A percentile compares a stretch with the other conserved stretches of the same genome.
Conservation (phyloP, 2,888 invertebrate species). For the Watsonalla cultraria region DNA sequence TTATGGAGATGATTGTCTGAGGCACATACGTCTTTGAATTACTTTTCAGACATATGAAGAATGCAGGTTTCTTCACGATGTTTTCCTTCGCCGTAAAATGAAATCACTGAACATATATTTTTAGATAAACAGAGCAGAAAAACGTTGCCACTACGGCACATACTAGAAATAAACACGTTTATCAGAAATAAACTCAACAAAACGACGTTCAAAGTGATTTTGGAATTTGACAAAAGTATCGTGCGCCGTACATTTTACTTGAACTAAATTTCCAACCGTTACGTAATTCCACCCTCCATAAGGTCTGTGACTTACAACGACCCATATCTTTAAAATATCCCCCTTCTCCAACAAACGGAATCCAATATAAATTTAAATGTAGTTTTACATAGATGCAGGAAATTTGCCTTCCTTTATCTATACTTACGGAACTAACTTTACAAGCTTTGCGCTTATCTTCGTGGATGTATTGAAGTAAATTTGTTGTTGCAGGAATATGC, state of each 20-base stretch:
- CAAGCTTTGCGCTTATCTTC: conserved; percentile 10
- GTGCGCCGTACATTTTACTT: not conserved
- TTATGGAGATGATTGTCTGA: too few species aligned
- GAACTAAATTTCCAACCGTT: not conserved
- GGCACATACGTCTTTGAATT: too few species aligned
- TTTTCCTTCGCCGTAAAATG: too few species aligned
- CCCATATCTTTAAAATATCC: not conserved
- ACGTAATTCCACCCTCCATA: not conserved
- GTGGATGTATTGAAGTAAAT: too few species aligned
- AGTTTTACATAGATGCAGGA: conserved; percentile 11
- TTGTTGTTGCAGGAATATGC: conserved; percentile 80
- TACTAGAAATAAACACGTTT: too few species aligned
- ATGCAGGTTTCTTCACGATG: too few species aligned
- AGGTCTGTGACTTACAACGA: not conserved
- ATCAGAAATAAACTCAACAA: too few species aligned
- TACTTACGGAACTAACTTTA: conserved; percentile 11
- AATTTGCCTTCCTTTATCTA: conserved; percentile 15
- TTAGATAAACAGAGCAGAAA: too few species aligned
- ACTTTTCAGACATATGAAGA: too few species aligned
- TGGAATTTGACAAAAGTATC: not conserved
- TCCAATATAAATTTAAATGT: conserved; percentile 2
- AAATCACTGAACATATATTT: too few species aligned
- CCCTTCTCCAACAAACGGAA: not conserved
- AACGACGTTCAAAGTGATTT: not conserved
- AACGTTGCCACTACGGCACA: too few species aligned